A percentile compares a stretch with the other conserved stretches of the same genome.
Conservation (phyloP, 2,113 vertebrate genomes). For the Panthera uncia region DNA sequence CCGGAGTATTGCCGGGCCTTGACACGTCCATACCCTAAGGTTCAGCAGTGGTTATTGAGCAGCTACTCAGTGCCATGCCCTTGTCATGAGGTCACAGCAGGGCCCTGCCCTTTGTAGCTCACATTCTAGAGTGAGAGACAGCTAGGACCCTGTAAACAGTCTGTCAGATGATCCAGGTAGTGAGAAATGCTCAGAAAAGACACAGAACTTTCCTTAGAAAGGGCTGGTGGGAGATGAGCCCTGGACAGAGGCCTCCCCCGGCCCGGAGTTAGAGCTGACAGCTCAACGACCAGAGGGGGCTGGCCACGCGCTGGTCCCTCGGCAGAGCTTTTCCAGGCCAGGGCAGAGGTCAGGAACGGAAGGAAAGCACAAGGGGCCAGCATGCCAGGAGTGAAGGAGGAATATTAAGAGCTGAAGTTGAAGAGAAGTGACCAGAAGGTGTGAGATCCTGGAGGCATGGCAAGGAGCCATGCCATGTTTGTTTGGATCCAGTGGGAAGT, state of each 20-base stretch:
- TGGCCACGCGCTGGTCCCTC: neutral
- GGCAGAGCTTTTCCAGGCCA: neutral
- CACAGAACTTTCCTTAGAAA: neutral
- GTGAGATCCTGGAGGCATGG: accelerated
- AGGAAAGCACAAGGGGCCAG: neutral
- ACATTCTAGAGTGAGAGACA: neutral
- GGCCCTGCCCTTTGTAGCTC: neutral
- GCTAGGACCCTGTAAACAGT: neutral
- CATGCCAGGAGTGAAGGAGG: accelerated
- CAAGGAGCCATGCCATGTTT: neutral
- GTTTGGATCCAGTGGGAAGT: neutral
- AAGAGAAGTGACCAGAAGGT: neutral
- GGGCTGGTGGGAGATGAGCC: neutral
- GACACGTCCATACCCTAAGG: too few relatives aligned
- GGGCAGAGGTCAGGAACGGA: neutral
- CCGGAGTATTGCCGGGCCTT: neutral
- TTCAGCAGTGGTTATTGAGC: accelerated
- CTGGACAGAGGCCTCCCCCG: neutral
- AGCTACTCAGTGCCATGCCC: neutral
- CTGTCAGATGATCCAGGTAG: neutral
- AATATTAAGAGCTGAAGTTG: neutral
- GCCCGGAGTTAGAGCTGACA: neutral
- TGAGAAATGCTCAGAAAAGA: neutral
- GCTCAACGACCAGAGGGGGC: neutral
- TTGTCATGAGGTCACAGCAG: neutral